Evolutionary conservation across 2,113 vertebrate genomes (phyloP).

Genomic region (Chauna torquata): DNA sequence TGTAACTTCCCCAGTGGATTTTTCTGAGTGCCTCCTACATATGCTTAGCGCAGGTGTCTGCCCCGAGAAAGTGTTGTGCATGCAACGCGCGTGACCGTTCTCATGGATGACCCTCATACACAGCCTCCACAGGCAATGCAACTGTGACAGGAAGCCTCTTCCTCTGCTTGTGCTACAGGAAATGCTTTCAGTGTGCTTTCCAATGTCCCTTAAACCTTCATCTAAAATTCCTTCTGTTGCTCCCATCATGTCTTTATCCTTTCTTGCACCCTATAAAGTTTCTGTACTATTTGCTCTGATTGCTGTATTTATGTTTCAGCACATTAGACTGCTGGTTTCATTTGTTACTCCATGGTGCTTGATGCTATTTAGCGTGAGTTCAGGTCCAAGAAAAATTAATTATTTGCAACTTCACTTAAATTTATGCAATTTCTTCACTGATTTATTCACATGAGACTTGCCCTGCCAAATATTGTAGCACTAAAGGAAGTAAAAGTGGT

Average conservation of each 20-base stretch:
- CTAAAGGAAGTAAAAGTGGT: neutral
- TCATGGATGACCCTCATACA: neutral
- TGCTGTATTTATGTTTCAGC: neutral
- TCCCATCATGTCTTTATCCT: neutral
- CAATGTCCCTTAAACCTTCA: neutral
- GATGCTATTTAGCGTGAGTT: neutral
- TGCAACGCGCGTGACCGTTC: accelerated
- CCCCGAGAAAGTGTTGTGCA: neutral
- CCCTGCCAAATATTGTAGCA: neutral
- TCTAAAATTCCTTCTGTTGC: neutral
- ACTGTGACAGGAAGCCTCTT: neutral
- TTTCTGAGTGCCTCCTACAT: neutral
- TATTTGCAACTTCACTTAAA: neutral
- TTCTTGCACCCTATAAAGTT: neutral
- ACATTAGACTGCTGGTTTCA: neutral
- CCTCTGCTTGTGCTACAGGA: neutral
- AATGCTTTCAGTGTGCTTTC: neutral
- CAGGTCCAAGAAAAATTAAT: neutral
- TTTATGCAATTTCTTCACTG: neutral
- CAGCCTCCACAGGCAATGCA: neutral
- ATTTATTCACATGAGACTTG: neutral
- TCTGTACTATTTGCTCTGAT: neutral
- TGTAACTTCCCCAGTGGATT: neutral
- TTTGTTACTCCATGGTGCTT: neutral
- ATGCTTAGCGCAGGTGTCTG: neutral